Percentiles rank a stretch among this genome's conserved stretches.
Evolutionary conservation across 92 coral and sea anemone genomes (phyloP).

Genomic region (Scolanthus callimorphus): DNA sequence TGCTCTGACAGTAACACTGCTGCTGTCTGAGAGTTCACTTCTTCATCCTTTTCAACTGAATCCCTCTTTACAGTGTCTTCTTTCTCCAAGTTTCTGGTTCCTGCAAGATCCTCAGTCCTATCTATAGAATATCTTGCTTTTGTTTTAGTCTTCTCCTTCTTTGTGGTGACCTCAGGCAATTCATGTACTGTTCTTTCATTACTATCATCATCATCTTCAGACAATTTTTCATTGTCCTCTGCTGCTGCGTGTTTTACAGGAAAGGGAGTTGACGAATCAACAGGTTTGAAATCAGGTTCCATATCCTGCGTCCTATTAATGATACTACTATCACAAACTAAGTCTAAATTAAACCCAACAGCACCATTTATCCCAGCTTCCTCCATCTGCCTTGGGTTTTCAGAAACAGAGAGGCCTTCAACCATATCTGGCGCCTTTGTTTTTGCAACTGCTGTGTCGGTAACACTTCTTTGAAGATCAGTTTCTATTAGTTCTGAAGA

Average conservation of each 20-base stretch:
- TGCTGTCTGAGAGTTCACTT: not conserved
- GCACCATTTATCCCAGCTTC: too few relatives aligned
- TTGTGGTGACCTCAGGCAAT: too few relatives aligned
- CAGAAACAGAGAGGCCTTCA: not conserved
- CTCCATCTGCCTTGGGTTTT: too few relatives aligned
- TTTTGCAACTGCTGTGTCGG: not conserved
- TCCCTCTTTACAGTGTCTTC: not conserved
- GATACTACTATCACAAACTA: not conserved
- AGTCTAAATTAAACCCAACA: not conserved
- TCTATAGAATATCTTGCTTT: too few relatives aligned
- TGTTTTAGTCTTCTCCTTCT: too few relatives aligned
- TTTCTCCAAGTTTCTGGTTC: not conserved
- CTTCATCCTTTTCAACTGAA: not conserved
- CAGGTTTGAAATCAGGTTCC: not conserved
- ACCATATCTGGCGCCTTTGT: not conserved
- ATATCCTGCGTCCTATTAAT: not conserved
- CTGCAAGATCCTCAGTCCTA: too few relatives aligned
- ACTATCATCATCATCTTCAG: too few relatives aligned
- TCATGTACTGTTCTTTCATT: too few relatives aligned
- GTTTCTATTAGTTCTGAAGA: too few relatives aligned
- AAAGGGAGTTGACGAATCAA: not conserved
- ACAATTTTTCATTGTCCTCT: not conserved
- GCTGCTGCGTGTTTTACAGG: not conserved
- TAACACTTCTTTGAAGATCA: not conserved
- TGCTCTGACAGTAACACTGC: too few relatives aligned